Base-by-base conservation (phyloP, 2,888 invertebrate species). In the Drosophila sordidula region DNA sequence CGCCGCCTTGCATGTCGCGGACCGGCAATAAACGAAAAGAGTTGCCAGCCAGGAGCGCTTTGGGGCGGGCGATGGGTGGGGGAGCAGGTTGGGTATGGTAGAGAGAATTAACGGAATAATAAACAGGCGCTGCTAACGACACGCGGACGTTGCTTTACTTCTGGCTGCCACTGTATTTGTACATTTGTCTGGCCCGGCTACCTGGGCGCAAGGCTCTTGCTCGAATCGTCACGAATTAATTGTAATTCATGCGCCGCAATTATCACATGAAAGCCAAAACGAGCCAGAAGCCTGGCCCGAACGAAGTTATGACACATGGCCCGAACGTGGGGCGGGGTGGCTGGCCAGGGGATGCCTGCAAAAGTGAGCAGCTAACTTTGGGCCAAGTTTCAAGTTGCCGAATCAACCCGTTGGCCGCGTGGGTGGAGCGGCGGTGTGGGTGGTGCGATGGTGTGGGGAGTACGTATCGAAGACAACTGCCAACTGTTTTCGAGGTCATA, bases 231-330 rank as follows among this genome's bases (percentile, higher is more conserved):
- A 81, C 85, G 89, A 91, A 90, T 91, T 91, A 91, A 92, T 91
- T 91, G 91, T 90, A 90, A 91, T 92, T 91, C 91, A 90, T 91
- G 87, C 89, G 90, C 92, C 90, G 90, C 92, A 91, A 91, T 91
- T 92, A 91, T 91, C 90, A 89, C 87, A 90, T 88, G 82, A 89
- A 89, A 80, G 54, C 64, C 70, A 36, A 49, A 70, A 72, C 36
- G 52, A 67, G 54, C 52, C 49, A 38, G 34, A 59, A 68, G 62
- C 62, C 65, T 80, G 58, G 51, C 56, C 47, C 55, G 70, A 64
- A 50, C 41, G 47, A 54, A 46, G 52, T 52, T 68, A 58, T 45
- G 61, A 61, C 50, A 59, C 50, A 59, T 50, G 42, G 42, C 14
- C 6, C 54, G 9, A 12, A 25, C 0, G 14, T 3, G n/a, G 32